A percentile compares a stretch with the other conserved stretches of the same genome.
Conservation (phyloP, 2,797 vertebrate species). For the Melanogrammus aeglefinus region DNA sequence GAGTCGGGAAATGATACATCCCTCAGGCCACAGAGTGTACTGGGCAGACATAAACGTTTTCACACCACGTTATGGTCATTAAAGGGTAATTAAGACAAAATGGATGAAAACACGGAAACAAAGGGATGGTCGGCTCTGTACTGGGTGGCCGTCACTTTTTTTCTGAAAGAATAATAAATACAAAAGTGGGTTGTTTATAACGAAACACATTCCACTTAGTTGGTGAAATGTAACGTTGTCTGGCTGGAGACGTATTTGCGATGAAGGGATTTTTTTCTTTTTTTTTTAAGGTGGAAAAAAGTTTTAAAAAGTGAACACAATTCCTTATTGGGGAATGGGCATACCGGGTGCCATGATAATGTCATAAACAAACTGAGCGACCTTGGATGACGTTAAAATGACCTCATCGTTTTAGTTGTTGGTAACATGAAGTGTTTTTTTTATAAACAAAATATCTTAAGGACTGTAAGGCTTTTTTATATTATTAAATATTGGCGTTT, state of each 20-base stretch:
- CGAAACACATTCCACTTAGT: background rate
- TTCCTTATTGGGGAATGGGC: background rate
- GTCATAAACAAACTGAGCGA: background rate
- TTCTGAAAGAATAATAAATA: background rate
- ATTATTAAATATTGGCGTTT: background rate
- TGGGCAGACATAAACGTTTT: conserved; percentile 59
- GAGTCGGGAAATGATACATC: conserved; percentile 72
- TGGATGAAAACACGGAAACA: background rate
- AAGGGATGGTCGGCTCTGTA: background rate
- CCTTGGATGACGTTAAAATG: background rate
- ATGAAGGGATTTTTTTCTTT: background rate
- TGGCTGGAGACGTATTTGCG: background rate
- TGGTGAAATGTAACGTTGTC: background rate
- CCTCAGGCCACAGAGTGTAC: conserved; percentile 55
- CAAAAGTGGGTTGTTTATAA: background rate
- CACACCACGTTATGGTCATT: conserved; percentile 47
- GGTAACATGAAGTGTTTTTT: too few species aligned
- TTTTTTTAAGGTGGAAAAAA: background rate
- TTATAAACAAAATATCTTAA: too few species aligned
- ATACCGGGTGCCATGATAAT: background rate
- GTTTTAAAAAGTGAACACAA: background rate
- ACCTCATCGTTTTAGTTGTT: background rate
- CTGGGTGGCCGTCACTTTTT: background rate
- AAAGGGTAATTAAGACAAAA: conserved; percentile 28
- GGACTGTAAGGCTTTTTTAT: background rate